A percentile compares a stretch with the other conserved stretches of the same genome.
These are phyloP conservation scores for Rotaria sp. DNA, from an alignment of 2,888 invertebrate species.

Conservation along the genomic window DNA sequence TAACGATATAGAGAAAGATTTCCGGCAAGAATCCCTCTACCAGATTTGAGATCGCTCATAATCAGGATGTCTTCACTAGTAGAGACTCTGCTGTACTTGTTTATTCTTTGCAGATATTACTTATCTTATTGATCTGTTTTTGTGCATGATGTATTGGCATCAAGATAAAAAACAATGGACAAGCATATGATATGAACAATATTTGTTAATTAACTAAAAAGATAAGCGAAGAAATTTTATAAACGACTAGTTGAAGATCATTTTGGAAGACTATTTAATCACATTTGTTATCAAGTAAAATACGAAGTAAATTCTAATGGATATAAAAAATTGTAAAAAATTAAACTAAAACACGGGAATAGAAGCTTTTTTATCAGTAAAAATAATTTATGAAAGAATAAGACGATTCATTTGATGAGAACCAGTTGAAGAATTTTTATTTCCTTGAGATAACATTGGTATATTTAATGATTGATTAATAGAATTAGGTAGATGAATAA, in stretches of 20 bases:
- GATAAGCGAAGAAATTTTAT: no score
- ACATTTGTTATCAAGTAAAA: not conserved
- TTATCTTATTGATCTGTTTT: not conserved
- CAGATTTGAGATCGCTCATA: no score
- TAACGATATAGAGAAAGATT: no score
- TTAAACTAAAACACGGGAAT: not conserved
- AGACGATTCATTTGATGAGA: not conserved
- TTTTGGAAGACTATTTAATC: not conserved
- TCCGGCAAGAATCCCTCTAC: no score
- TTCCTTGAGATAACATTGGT: not conserved
- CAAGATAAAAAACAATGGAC: not conserved
- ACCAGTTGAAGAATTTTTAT: not conserved
- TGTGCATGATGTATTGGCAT: not conserved
- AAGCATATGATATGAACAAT: not conserved
- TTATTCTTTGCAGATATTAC: not conserved
- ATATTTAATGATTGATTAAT: not conserved
- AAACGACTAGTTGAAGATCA: no score
- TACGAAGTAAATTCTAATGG: no score
- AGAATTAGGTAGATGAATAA: constrained; percentile 60
- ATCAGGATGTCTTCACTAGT: no score
- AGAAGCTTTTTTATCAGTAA: no score
- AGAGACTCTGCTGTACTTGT: no score
- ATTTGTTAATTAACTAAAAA: not conserved
- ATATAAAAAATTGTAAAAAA: not conserved
- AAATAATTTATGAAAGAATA: not conserved